Evolutionary conservation across 2,888 invertebrate species (phyloP), one percentile per base, ranked within the genome.

Genomic region (Julus scandinavius): DNA sequence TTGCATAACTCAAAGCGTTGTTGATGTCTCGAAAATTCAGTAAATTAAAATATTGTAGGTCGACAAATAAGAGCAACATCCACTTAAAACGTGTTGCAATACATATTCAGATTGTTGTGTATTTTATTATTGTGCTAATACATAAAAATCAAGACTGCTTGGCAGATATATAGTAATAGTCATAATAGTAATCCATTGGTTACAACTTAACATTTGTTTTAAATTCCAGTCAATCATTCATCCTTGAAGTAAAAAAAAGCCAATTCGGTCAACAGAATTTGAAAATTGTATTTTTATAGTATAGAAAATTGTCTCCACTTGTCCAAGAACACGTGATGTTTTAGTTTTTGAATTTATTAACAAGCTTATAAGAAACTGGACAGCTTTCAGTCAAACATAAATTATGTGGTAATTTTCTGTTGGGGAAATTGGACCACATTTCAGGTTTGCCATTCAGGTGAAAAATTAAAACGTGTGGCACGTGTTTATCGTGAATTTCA

Each of bases 201-300:
- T 72, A 72, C 20, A 72, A 9, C 63, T 72, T 58, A 72, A 20
- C 20, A 20, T 17, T 54, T 20, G 6, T 72, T 72, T 72, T 72
- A n/a, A n/a, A 72, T 72, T 72, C 63, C 20, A 20, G 63, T 72
- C 63, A 72, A 20, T 17, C n/a, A 63, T 63, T 63, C 63, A 63
- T 63, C 63, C 63, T 63, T 63, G 63, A n/a, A 63, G 54, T n/a
- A 7, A 11, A 29, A 72, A 72, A 72, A 20, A 72, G 63, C 63
- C 63, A 72, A 72, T 72, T 72, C 63, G 63, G 63, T 72, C 63
- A 72, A 72, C 20, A 20, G 63, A 72, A 20, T 58, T 58, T 17
- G 58, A 58, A 58, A 58, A 17, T 2, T n/a, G 7, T n/a, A n/a
- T 72, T 72, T 72, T 72, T 72, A 63, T 72, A 7, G 20, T 7